Percentiles rank a stretch among this genome's conserved stretches.
phyloP scores from a whole-genome alignment of 2,797 vertebrate species.

The Harpagifer antarcticus region DNA sequence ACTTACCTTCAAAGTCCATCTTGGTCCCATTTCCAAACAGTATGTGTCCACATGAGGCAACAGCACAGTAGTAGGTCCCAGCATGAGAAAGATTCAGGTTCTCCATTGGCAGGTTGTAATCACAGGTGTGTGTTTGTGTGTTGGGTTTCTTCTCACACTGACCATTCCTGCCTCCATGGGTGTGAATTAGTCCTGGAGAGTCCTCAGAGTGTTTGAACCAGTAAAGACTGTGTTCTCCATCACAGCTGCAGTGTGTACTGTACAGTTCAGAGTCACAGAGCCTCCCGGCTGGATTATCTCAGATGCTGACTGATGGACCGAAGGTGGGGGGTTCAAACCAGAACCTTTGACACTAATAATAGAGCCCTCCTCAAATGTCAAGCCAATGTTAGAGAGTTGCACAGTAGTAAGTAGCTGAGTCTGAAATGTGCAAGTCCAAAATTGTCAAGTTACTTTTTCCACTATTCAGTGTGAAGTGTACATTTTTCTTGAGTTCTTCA shows the following conservation, averaged over 20 bases:
- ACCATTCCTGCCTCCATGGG: constrained; percentile 29
- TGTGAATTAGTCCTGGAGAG: constrained; percentile 57
- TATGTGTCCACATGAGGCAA: constrained; percentile 62
- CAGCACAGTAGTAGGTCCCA: constrained; percentile 69
- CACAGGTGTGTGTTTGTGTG: constrained; percentile 29
- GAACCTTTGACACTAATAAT: constrained; percentile 4
- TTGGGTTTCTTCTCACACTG: constrained; percentile 38
- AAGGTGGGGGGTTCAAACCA: constrained; percentile 1
- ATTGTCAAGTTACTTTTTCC: constrained; percentile 3
- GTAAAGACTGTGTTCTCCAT: constrained; percentile 58
- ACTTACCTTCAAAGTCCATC: not conserved
- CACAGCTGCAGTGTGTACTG: constrained; percentile 54
- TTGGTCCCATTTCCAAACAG: constrained; percentile 53
- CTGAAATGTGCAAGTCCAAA: constrained; percentile 6
- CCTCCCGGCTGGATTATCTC: constrained; percentile 42
- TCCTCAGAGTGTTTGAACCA: constrained; percentile 58
- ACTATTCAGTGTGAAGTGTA: not conserved
- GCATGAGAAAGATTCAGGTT: constrained; percentile 23
- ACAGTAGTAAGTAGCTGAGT: constrained; percentile 47
- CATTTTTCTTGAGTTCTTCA: constrained; percentile 19
- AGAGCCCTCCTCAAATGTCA: not conserved
- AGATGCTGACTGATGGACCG: constrained; percentile 30
- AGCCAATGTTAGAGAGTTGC: not conserved
- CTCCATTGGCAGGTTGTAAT: constrained; percentile 3
- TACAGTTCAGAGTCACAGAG: constrained; percentile 63